Conservation (phyloP, 2,113 vertebrate genomes). For the Sigmodon hispidus region DNA sequence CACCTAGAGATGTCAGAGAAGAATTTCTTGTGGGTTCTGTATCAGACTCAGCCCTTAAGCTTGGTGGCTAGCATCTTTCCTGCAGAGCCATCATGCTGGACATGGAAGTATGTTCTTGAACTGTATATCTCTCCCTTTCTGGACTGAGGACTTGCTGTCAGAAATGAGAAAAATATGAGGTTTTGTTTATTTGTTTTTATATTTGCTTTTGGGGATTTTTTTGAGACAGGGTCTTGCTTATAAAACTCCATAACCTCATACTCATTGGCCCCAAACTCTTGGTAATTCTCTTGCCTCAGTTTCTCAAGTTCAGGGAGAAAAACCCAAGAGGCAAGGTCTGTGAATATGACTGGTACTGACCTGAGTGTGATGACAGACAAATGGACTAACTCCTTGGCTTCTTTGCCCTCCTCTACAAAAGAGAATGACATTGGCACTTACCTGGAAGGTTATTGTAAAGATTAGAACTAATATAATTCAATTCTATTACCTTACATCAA, state of each 20-base stretch:
- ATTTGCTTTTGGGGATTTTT: neutral
- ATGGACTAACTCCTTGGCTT: neutral
- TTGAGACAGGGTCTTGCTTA: neutral
- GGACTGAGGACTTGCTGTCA: neutral
- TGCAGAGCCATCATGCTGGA: neutral
- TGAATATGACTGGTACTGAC: constrained; percentile 2
- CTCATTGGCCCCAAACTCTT: neutral
- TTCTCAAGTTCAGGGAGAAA: neutral
- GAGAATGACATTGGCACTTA: constrained; percentile 12
- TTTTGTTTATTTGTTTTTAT: neutral
- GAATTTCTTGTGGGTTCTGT: neutral
- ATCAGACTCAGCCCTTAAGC: neutral
- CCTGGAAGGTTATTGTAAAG: neutral
- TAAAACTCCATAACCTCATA: neutral
- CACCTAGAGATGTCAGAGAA: neutral
- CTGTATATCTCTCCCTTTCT: neutral
- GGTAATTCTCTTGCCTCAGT: neutral
- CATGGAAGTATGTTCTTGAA: neutral
- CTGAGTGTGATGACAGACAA: neutral
- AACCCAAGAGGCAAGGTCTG: neutral
- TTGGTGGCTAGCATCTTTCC: neutral
- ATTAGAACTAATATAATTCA: constrained; percentile 42
- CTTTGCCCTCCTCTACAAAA: constrained; percentile 15
- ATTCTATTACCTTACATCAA: constrained; percentile 25
- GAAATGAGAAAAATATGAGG: neutral